Conservation (phyloP, 2,888 invertebrate genomes). For the Pyrrhosoma nymphula region DNA sequence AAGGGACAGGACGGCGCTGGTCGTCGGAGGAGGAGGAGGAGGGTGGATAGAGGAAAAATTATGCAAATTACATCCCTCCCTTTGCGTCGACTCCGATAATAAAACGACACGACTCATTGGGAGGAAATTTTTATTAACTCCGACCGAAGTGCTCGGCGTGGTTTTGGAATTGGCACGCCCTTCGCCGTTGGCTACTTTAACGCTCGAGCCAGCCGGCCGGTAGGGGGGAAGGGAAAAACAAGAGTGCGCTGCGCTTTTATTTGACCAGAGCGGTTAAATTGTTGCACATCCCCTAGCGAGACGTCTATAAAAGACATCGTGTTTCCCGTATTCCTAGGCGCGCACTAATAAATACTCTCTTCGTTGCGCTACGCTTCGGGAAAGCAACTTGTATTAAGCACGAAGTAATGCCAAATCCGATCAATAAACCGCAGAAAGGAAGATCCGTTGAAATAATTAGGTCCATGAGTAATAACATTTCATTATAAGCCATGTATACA, state of each 20-base stretch:
- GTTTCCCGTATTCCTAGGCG: not conserved
- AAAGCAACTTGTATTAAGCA: not conserved
- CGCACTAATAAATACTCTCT: not conserved
- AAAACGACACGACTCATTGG: not conserved
- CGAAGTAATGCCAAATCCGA: not conserved
- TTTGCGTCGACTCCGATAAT: not conserved
- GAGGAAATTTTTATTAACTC: not conserved
- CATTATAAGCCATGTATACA: too few relatives aligned
- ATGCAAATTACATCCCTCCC: not conserved
- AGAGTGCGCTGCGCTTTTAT: not conserved
- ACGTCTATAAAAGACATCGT: not conserved
- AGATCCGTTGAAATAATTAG: not conserved
- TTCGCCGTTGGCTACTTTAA: not conserved
- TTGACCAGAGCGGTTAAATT: not conserved
- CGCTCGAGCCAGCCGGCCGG: not conserved
- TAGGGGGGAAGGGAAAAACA: not conserved
- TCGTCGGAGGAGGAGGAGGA: not conserved
- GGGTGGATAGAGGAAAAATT: not conserved
- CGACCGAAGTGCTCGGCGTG: not conserved
- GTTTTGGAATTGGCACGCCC: not conserved
- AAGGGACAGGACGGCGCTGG: not conserved
- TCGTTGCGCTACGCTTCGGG: not conserved
- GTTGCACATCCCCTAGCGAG: not conserved
- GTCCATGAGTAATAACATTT: not conserved
- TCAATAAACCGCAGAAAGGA: not conserved